These are phyloP conservation scores for Spea hammondii DNA, from an alignment of 2,797 vertebrate species.

Conservation along the genomic window DNA sequence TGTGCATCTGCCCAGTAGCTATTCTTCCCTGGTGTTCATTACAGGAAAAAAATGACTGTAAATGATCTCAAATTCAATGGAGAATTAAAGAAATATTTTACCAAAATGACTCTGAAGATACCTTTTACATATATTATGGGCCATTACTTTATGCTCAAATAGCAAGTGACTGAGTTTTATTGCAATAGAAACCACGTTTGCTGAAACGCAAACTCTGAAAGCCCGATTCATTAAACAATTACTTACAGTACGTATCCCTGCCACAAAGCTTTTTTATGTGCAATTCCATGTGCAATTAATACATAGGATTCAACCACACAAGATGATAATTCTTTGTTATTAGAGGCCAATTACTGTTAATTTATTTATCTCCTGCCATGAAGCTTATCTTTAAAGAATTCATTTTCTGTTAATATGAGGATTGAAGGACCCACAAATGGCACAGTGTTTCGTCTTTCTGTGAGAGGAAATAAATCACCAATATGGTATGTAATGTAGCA, in stretches of 20 bases:
- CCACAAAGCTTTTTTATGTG: slow-evolving; percentile 29
- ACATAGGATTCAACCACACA: slow-evolving; percentile 29
- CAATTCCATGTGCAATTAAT: slow-evolving; percentile 19
- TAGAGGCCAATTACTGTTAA: slow-evolving; percentile 44
- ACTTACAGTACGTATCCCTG: slow-evolving; percentile 10
- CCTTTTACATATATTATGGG: slow-evolving; percentile 33
- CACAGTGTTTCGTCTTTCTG: slow-evolving; percentile 21
- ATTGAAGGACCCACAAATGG: slow-evolving; percentile 22
- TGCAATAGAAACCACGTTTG: slow-evolving; percentile 19
- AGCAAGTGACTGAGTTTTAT: slow-evolving; percentile 41
- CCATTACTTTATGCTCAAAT: slow-evolving; percentile 31
- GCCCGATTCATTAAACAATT: slow-evolving; percentile 46
- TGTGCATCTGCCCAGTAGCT: background rate
- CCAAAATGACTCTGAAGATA: slow-evolving; percentile 26
- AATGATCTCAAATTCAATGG: slow-evolving; percentile 1
- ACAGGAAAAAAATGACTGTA: slow-evolving; percentile 34
- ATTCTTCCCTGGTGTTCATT: slow-evolving; percentile 37
- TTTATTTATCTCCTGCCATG: slow-evolving; percentile 34
- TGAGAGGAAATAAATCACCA: slow-evolving; percentile 47
- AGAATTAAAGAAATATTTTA: slow-evolving; percentile 42
- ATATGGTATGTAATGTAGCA: slow-evolving; percentile 52
- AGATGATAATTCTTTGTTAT: slow-evolving; percentile 46
- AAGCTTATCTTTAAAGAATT: slow-evolving; percentile 44
- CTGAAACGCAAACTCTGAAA: slow-evolving; percentile 42
- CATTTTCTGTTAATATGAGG: slow-evolving; percentile 31